phyloP scores from a whole-genome alignment of 2,113 vertebrate species.

The Tylochromis polylepis region DNA sequence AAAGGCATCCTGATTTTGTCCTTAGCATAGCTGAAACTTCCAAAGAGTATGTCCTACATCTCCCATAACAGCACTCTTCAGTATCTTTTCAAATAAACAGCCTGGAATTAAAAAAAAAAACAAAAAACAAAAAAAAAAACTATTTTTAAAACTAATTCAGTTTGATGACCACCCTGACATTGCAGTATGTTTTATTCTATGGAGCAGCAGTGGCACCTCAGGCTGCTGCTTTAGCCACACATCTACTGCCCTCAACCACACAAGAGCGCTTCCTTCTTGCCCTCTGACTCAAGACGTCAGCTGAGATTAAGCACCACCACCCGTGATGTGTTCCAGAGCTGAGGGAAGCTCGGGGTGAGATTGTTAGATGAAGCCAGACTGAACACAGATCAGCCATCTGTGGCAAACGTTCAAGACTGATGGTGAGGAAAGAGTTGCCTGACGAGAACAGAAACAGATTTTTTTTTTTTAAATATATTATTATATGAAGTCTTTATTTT shows the following conservation, averaged over 20 bases:
- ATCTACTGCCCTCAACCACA: not conserved
- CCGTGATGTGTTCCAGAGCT: not conserved
- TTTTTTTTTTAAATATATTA: not conserved
- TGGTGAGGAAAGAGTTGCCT: not conserved
- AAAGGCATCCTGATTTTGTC: not conserved
- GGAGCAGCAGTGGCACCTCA: not conserved
- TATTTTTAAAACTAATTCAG: not conserved
- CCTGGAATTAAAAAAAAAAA: not conserved
- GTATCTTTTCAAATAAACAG: not conserved
- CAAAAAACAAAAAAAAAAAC: not conserved
- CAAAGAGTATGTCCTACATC: not conserved
- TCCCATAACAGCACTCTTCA: not conserved
- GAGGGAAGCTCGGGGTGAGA: not conserved
- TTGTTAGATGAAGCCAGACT: not conserved
- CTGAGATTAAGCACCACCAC: not conserved
- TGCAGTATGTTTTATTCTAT: not conserved
- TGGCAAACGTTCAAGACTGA: not conserved
- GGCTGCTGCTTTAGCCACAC: not conserved
- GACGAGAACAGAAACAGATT: not conserved
- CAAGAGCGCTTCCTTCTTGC: not conserved
- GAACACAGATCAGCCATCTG: not conserved
- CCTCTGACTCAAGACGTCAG: not conserved
- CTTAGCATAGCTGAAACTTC: not conserved
- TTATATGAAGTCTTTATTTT: not conserved
- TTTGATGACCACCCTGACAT: not conserved